Evolutionary conservation across 1,140 invertebrate genomes (phyloP).

Genomic region (Aphelinus certus): DNA sequence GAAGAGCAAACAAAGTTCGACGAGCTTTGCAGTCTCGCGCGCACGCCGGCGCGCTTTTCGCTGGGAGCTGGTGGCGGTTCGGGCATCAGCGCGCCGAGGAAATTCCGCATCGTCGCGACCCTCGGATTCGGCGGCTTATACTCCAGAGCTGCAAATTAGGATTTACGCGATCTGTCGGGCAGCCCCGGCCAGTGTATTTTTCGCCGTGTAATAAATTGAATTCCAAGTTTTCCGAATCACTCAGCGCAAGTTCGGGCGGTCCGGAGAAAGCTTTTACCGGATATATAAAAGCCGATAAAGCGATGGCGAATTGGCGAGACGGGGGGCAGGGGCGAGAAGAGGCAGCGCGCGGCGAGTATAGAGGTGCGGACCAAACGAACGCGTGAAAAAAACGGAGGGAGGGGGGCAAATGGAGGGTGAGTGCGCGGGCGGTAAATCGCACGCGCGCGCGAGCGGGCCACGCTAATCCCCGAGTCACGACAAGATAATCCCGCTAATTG

Average conservation of each 20-base stretch:
- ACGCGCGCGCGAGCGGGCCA: too few species aligned
- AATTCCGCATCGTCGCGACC: neutral
- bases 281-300: conserved; percentile 29
- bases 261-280: conserved; percentile 20
- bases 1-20: too few species aligned
- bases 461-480: conserved; percentile 19
- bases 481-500: conserved; percentile 32
- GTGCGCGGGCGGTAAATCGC: neutral
- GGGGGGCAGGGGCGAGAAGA: neutral
- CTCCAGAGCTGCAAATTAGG: conserved; percentile 10
- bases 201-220: conserved; percentile 12
- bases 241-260: neutral
- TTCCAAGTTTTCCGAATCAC: conserved; percentile 22
- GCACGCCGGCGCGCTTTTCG: too few species aligned
- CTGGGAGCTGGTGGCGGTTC: too few species aligned
- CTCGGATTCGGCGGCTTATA: neutral
- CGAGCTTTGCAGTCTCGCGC: too few species aligned
- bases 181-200: neutral
- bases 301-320: conserved; percentile 13
- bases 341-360: neutral
- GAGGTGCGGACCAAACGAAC: neutral
- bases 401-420: neutral
- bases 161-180: conserved; percentile 2
- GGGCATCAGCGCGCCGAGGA: neutral
- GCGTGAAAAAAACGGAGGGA: too few species aligned